These are phyloP conservation scores for Brienomyrus brachyistius DNA, from an alignment of 2,113 vertebrate genomes.

Conservation along the genomic window DNA sequence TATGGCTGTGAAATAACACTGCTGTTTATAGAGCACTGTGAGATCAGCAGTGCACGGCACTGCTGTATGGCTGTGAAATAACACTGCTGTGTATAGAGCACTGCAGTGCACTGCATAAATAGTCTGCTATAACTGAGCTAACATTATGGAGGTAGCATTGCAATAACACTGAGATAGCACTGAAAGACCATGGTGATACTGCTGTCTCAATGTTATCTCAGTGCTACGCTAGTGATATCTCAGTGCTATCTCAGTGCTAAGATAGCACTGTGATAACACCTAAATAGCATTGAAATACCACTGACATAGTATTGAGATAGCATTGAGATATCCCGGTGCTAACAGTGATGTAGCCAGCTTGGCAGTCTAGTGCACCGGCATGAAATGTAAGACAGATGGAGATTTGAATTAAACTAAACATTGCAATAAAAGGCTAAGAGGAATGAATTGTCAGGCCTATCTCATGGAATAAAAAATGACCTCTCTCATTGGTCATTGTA, in stretches of 20 bases:
- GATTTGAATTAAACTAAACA: slow-evolving; percentile 8
- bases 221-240: no score
- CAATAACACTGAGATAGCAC: no score
- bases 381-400: not conserved
- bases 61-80: no score
- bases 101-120: not conserved
- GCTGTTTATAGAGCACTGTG: not conserved
- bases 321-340: not conserved
- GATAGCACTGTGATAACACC: no score
- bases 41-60: no score
- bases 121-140: no score
- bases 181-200: no score
- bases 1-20: not conserved
- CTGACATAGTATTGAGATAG: not conserved
- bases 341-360: not conserved
- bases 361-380: not conserved
- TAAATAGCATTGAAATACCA: no score
- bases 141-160: no score
- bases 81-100: not conserved
- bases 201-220: no score
- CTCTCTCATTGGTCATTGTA: not conserved
- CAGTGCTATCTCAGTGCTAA: no score
- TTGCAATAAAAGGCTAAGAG: not conserved
- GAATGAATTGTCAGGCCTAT: not conserved
- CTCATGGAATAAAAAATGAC: not conserved